These are phyloP conservation scores for Pristionchus arcanus DNA, from an alignment of 2,888 invertebrate genomes.

Conservation along the genomic window DNA sequence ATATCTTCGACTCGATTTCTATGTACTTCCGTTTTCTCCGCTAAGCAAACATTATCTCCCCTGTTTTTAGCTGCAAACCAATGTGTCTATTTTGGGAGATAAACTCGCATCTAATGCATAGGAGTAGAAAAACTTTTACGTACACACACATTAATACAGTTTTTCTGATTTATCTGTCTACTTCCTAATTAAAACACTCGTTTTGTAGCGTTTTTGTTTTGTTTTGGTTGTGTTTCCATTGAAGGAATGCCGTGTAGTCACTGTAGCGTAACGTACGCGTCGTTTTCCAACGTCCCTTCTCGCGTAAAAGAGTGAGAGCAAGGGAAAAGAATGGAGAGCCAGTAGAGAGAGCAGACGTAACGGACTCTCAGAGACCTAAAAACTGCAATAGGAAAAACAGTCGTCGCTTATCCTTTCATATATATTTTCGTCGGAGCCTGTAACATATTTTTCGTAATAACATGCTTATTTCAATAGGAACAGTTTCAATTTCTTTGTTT, in stretches of 20 bases:
- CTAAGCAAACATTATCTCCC: too few species aligned
- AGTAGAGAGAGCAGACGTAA: not conserved
- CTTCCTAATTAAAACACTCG: not conserved
- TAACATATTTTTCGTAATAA: not conserved
- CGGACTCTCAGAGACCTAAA: constrained; percentile 20
- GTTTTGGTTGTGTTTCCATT: not conserved
- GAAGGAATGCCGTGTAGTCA: not conserved
- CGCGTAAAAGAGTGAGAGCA: not conserved
- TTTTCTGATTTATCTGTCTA: too few species aligned
- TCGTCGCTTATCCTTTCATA: not conserved
- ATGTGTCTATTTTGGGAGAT: too few species aligned
- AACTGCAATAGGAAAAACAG: constrained; percentile 24
- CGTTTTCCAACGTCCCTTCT: not conserved
- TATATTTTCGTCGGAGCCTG: not conserved
- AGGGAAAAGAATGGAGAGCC: not conserved
- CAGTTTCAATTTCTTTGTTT: too few species aligned
- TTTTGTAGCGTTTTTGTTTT: not conserved
- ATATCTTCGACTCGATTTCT: not conserved
- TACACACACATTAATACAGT: too few species aligned
- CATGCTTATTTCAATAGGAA: too few species aligned
- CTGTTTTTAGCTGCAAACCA: too few species aligned
- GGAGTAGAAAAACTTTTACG: too few species aligned
- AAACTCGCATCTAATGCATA: too few species aligned
- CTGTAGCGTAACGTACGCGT: constrained; percentile 21
- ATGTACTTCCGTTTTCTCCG: not conserved